Conservation (phyloP, 2,888 invertebrate genomes). For the Drosophila leonis region DNA sequence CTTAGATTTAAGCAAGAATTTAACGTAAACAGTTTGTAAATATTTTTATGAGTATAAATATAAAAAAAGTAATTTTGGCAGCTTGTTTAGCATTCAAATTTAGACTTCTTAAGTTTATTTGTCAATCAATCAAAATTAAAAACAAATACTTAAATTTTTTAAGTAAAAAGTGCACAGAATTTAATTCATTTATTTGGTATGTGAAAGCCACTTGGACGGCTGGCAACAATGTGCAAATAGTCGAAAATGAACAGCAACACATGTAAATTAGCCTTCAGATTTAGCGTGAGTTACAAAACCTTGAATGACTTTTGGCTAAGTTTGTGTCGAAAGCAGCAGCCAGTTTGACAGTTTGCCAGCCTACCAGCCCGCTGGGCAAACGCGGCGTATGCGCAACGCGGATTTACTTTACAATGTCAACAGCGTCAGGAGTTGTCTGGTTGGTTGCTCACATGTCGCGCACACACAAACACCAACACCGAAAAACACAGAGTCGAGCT, state of each 20-base stretch:
- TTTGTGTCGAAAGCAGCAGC: slow-evolving; percentile 35
- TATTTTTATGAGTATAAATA: background rate
- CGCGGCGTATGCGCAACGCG: slow-evolving; percentile 70
- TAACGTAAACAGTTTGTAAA: background rate
- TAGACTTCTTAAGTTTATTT: background rate
- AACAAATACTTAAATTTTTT: slow-evolving; percentile 1
- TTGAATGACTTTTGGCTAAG: slow-evolving; percentile 51
- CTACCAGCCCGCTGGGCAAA: slow-evolving; percentile 30
- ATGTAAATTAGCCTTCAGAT: slow-evolving; percentile 48
- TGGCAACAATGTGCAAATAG: slow-evolving; percentile 41
- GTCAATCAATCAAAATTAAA: slow-evolving; percentile 6
- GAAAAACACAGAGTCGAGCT: slow-evolving; percentile 10
- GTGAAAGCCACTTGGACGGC: slow-evolving; percentile 2
- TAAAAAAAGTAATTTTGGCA: background rate
- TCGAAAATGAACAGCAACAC: slow-evolving; percentile 39
- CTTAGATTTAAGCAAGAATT: slow-evolving; percentile 1
- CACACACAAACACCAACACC: slow-evolving; percentile 14
- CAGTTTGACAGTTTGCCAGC: background rate
- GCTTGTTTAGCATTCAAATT: background rate
- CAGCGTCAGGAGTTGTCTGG: slow-evolving; percentile 42
- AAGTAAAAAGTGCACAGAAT: background rate
- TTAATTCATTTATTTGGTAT: slow-evolving; percentile 1
- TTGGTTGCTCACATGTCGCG: slow-evolving; percentile 50
- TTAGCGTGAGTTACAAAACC: slow-evolving; percentile 37
- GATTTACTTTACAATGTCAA: slow-evolving; percentile 71